Base-by-base conservation (phyloP, 2,888 invertebrate species). In the Drosophila mulleri region DNA sequence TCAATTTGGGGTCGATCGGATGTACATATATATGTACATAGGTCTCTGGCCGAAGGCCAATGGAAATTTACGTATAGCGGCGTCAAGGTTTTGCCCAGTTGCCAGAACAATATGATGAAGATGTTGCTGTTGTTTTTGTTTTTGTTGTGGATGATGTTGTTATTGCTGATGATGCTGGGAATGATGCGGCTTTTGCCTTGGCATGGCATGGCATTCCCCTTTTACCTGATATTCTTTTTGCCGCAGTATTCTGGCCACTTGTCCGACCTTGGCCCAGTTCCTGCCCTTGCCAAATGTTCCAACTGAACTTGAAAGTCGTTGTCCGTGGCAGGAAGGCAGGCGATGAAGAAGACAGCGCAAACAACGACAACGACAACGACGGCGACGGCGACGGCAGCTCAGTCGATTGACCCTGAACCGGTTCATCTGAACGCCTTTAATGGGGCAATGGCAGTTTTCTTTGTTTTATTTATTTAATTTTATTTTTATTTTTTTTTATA, bases 271-370 rank as follows among this genome's bases (percentile, higher is more conserved):
- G 86, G 82, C 86, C 88, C 82, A 86, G 73, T 86, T 86, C 63
- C 77, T 86, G 78, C 26, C 65, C 72, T 70, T 79, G 85, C 83
- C 83, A 81, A 83, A 77, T 70, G 70, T 73, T 73, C 68, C 71
- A 72, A 50, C 61, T 88, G 88, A 86, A 88, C 86, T 83, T 88
- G 83, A 86, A 88, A 86, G 80, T 87, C 84, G 84, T 78, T 73
- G 82, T 72, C 78, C 86, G 37, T 73, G 79, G 68, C 65, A 62
- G 65, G 64, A 69, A 35, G 57, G 57, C 58, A 44, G 52, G 37
- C 32, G 23, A 56, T n/a, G 57, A 44, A 59, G 44, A 45, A 18
- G 52, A 53, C 48, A 44, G 47, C 54, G 20, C n/a, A n/a, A 20
- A 18, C 18, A 42, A 18, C 20, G 35, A 44, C n/a, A 47, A 57